phyloP scores from a whole-genome alignment of 2,113 vertebrate species.

The Coptodon bakossiorum region DNA sequence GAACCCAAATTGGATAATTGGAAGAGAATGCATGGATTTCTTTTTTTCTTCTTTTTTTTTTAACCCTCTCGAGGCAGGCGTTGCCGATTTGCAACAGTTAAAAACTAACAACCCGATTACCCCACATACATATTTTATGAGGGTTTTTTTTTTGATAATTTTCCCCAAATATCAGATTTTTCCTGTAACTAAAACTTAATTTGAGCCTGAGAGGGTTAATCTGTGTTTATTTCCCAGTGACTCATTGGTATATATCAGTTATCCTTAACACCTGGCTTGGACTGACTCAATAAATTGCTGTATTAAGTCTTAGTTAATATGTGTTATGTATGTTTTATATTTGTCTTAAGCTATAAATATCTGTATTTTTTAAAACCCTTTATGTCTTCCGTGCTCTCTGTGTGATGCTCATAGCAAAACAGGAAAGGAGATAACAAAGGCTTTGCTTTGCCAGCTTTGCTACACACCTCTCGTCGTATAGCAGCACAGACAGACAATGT shows the following conservation, averaged over 20 bases:
- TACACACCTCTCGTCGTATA: not conserved
- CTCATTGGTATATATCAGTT: not conserved
- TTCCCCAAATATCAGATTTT: too few relatives aligned
- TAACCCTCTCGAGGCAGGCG: too few relatives aligned
- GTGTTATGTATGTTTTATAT: not conserved
- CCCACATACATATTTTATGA: too few relatives aligned
- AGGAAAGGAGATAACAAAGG: not conserved
- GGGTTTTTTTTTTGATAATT: too few relatives aligned
- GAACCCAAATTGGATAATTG: not conserved
- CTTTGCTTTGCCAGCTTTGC: not conserved
- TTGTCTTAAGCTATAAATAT: not conserved
- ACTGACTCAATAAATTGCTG: not conserved
- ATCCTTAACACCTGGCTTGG: not conserved
- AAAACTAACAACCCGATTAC: too few relatives aligned
- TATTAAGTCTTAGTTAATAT: not conserved
- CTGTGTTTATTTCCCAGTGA: not conserved
- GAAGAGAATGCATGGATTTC: not conserved
- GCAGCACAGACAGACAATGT: not conserved
- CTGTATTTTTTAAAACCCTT: not conserved
- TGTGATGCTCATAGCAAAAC: slow-evolving; percentile 15
- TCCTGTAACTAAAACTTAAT: too few relatives aligned
- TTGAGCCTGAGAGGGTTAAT: too few relatives aligned
- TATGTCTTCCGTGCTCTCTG: not conserved
- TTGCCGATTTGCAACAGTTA: too few relatives aligned
- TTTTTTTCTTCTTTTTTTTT: rapidly evolving